Evolutionary conservation across 1,140 invertebrate species (phyloP), one percentile per base, ranked within the genome.

Genomic region (Orchesella cincta): DNA sequence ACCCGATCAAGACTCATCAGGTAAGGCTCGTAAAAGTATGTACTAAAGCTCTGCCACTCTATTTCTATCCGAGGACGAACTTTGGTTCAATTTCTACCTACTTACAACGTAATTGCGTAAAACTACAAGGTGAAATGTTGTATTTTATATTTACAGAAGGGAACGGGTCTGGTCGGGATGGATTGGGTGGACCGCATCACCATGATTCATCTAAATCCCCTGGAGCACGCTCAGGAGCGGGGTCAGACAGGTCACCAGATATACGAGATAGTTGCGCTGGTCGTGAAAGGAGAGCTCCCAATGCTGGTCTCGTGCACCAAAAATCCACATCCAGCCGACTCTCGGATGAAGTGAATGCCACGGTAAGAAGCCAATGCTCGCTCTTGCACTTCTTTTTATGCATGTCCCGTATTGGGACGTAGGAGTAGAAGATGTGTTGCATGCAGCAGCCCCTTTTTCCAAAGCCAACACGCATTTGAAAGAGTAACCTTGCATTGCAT

Each of bases 1-100:
- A 1, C 93, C 93, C 0, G 93, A 93, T 83, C 90, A 91, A n/a
- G 93, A 94, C 85, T 89, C 89, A 85, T 89, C 89, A 88, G 90
- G 90, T 91, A 87, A 85, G 83, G 84, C 18, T 8, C 39, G 39
- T 46, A 46, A 46, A 46, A 5, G 18, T 46, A 46, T 46, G 5
- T 46, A n/a, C n/a, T n/a, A n/a, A n/a, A n/a, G n/a, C n/a, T n/a
- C n/a, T n/a, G n/a, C n/a, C n/a, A n/a, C n/a, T n/a, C n/a, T n/a
- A n/a, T n/a, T n/a, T n/a, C n/a, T n/a, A n/a, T n/a, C n/a, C n/a
- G n/a, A n/a, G n/a, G n/a, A n/a, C n/a, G n/a, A n/a, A n/a, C n/a
- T n/a, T n/a, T n/a, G n/a, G n/a, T n/a, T n/a, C n/a, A n/a, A n/a
- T n/a, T n/a, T n/a, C n/a, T n/a, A n/a, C n/a, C n/a, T n/a, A n/a